Percentiles rank a stretch among this genome's conserved stretches.
phyloP scores from a whole-genome alignment of 37 sponge, comb jelly and placozoan species.

The Amphimedon queenslandica region DNA sequence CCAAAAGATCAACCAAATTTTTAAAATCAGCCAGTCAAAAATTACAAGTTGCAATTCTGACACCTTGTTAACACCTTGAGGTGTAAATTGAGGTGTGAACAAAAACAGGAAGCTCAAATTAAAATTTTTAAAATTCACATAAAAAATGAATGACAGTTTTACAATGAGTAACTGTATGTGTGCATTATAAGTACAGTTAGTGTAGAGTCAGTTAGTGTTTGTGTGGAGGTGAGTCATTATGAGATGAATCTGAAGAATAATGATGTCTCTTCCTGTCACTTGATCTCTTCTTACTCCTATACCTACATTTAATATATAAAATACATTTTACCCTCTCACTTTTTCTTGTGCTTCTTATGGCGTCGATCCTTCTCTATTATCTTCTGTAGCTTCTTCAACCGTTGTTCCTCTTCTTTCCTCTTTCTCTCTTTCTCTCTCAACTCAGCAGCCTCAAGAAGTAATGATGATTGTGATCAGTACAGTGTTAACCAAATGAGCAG shows the following conservation, averaged over 20 bases:
- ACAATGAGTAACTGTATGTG: too few species aligned
- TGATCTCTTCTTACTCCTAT: background rate
- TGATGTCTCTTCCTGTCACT: background rate
- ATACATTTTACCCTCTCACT: constrained; percentile 1
- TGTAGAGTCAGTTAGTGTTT: background rate
- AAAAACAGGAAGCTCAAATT: too few species aligned
- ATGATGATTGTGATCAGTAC: too few species aligned
- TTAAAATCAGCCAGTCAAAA: too few species aligned
- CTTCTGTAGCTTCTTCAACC: constrained; percentile 25
- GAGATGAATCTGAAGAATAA: background rate
- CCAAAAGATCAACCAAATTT: too few species aligned
- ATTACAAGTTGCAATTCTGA: too few species aligned
- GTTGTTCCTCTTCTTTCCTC: constrained; percentile 29
- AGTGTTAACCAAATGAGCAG: too few species aligned
- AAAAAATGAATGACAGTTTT: too few species aligned
- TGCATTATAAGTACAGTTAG: too few species aligned
- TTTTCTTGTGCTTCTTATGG: constrained; percentile 3
- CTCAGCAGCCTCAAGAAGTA: constrained; percentile 56
- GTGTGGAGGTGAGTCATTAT: background rate
- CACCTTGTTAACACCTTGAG: too few species aligned
- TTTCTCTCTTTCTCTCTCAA: constrained; percentile 31
- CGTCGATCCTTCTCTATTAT: constrained; percentile 43
- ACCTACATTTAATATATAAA: background rate
- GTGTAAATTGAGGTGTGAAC: too few species aligned
- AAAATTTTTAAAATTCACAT: too few species aligned